Percentiles rank a stretch among this genome's conserved stretches.
phyloP scores from a whole-genome alignment of 2,113 vertebrate species.

The Nothoprocta pentlandii region DNA sequence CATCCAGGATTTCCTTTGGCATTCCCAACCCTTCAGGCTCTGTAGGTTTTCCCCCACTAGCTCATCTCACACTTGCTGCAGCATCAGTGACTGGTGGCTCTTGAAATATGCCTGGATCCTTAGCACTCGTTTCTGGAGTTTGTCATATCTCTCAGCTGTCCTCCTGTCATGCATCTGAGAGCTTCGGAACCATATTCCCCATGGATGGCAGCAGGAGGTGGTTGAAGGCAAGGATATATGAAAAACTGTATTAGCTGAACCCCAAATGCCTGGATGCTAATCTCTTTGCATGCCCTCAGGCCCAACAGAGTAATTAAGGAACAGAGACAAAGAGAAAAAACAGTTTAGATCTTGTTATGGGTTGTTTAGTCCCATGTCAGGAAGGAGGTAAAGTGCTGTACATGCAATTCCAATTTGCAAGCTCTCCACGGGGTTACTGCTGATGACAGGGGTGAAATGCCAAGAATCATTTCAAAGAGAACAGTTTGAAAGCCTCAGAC shows the following conservation, averaged over 20 bases:
- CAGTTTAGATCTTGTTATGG: neutral
- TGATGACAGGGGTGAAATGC: slow-evolving; percentile 37
- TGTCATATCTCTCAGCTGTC: neutral
- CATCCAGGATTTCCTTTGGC: accelerated
- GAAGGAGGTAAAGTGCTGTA: neutral
- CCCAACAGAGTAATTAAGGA: neutral
- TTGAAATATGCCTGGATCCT: neutral
- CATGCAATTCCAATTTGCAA: neutral
- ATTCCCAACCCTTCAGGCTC: neutral
- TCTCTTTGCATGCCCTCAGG: neutral
- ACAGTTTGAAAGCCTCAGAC: neutral
- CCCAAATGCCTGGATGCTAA: neutral
- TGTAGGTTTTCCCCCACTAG: neutral
- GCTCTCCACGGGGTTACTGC: neutral
- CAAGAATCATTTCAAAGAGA: slow-evolving; percentile 25
- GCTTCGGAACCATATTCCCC: neutral
- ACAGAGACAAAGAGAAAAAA: neutral
- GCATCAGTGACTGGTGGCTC: neutral
- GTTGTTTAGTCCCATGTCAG: neutral
- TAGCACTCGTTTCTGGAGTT: neutral
- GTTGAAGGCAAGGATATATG: neutral
- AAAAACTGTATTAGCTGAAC: neutral
- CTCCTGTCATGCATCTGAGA: neutral
- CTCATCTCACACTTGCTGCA: neutral
- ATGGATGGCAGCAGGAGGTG: neutral